Base-by-base conservation (phyloP, 2,888 invertebrate genomes). In the Cheiracanthium punctorium region DNA sequence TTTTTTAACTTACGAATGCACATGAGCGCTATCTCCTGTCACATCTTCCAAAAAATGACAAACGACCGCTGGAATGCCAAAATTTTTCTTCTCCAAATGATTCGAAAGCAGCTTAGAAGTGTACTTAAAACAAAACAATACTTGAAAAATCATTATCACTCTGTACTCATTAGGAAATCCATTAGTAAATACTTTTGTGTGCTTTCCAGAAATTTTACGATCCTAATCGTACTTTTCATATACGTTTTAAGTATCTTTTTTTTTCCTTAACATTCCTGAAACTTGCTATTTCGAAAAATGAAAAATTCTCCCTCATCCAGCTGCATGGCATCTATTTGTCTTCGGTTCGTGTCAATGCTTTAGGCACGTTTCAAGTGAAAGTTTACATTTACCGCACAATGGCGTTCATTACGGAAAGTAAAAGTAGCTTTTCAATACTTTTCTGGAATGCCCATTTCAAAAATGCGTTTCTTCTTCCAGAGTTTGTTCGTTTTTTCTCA, bases 291-390 rank as follows among this genome's bases (percentile, higher is more conserved):
- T 74, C 64, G 77, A 67, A 82, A n/a, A 82, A 82, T 77, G 82
- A 72, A 82, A 37, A 82, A 82, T 72, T 82, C 65, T 74, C 69
- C 74, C 74, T 74, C 69, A 73, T 48, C 28, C 20, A 69, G 74
- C n/a, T n/a, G n/a, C 74, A 74, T 81, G 10, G 69, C 74, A 74
- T 81, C 72, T 81, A 81, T 81, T 81, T 81, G 81, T 81, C 74
- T 74, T 81, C 81, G 37, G 74, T 74, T 52, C 1, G n/a, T 69
- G 58, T 20, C 58, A 24, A 58, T 58, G 58, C 58, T 58, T 58
- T 17, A 58, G 24, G 24, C 24, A 24, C 58, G 58, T 58, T 58
- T 58, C 24, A 5, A 24, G 14, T 58, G 24, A 58, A 58, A 58
- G 58, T 58, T 58, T 58, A 24, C 24, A 58, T 58, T 24, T 58